Conservation (phyloP, 2,888 invertebrate species). For the Carpatolechia fugitivella region DNA sequence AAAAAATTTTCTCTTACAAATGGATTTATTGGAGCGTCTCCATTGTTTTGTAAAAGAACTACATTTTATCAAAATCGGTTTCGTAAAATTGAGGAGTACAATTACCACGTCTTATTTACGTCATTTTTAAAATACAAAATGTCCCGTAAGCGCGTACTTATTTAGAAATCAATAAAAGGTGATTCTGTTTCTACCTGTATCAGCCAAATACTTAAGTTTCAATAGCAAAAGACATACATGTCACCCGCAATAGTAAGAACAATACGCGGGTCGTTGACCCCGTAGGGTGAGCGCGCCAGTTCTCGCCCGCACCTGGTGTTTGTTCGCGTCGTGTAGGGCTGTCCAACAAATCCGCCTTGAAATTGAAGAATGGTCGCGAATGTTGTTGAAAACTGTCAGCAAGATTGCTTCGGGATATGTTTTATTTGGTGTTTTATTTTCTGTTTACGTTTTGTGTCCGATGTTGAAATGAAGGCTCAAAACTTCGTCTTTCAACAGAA, state of each 20-base stretch:
- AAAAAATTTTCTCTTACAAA: too few relatives aligned
- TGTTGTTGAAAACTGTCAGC: background rate
- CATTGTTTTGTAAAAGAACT: too few relatives aligned
- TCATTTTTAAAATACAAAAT: too few relatives aligned
- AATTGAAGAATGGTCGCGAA: slow-evolving; percentile 1
- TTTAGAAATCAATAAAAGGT: too few relatives aligned
- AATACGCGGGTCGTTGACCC: slow-evolving; percentile 8
- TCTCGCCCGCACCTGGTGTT: slow-evolving; percentile 26
- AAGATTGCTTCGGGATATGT: background rate
- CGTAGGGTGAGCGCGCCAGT: slow-evolving; percentile 12
- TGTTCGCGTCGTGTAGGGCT: slow-evolving; percentile 23
- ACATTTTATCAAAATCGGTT: too few relatives aligned
- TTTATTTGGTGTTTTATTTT: background rate
- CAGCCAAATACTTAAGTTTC: background rate
- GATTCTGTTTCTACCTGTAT: background rate
- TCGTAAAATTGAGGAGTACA: too few relatives aligned
- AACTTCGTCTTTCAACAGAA: too few relatives aligned
- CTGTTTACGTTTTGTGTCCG: too few relatives aligned
- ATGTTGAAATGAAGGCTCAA: too few relatives aligned
- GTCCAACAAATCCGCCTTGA: slow-evolving; percentile 4
- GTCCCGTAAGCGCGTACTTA: too few relatives aligned
- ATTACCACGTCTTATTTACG: too few relatives aligned
- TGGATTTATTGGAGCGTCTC: too few relatives aligned
- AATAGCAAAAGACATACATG: slow-evolving; percentile 4
- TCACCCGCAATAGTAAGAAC: slow-evolving; percentile 8